Base-by-base conservation (phyloP, 2,888 invertebrate genomes). In the Leptinotarsa tumamoca region DNA sequence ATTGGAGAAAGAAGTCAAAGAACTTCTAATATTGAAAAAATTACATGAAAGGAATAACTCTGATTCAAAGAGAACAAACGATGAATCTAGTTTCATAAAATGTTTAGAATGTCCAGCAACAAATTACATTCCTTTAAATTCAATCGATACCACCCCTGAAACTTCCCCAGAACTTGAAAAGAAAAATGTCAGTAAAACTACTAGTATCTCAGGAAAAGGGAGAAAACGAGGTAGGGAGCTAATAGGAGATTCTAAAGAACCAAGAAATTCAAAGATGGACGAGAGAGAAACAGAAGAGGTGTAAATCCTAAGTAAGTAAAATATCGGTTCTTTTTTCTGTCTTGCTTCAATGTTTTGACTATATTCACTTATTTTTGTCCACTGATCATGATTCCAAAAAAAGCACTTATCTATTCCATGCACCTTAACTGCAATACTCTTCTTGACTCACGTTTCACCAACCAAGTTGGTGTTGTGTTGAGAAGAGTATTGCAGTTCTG, bases 1-100 rank as follows among this genome's bases (percentile, higher is more conserved):
- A 27, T 85, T 89, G 15, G 89, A 90, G 78, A 71, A 84, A 10
- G 87, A 89, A 83, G 85, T 89, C 43, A 85, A 85, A 67, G 80
- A 67, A 49, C 76, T 78, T 50, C 71, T 74, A 67, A 78, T 69
- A 58, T 69, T 58, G 52, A 73, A 66, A 56, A 71, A 68, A 61
- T 49, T 70, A 21, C 27, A 61, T 4, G 21, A 49, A 14, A 56
- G 4, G 5, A 70, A 70, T 58, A 18, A 58, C 17, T 10, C 14
- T 7, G 54, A 43, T 21, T 49, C 21, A 49, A 3, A 18, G 17
- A n/a, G 4, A 17, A 23, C 15, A 17, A 49, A 17, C 13, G 43
- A 56, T n/a, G 54, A 43, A 56, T 10, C 43, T 10, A 7, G n/a
- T 43, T 14, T 21, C 17, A 5, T 43, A n/a, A 43, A 7, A n/a